These are phyloP conservation scores for Eumaeus atala DNA, from an alignment of 1,140 invertebrate species.

Conservation along the genomic window DNA sequence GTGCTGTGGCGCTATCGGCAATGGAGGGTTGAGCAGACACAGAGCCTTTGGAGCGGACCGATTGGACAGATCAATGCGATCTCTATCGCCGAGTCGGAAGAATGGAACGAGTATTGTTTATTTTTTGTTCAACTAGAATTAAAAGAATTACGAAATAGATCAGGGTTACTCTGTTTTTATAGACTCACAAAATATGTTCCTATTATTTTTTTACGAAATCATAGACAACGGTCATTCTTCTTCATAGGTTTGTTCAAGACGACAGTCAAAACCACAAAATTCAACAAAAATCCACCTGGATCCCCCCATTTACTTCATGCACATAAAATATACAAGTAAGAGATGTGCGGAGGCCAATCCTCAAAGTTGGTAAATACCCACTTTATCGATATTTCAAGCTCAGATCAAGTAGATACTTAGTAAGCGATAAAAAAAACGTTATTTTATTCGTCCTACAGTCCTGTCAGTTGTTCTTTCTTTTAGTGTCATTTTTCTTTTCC, in stretches of 20 bases:
- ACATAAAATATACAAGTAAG: conserved; percentile 68
- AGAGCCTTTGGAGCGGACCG: conserved; percentile 51
- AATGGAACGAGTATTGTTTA: conserved; percentile 54
- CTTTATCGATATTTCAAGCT: too few relatives aligned
- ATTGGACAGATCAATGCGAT: conserved; percentile 51
- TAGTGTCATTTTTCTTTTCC: too few relatives aligned
- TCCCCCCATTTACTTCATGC: conserved; percentile 67
- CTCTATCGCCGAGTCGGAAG: conserved; percentile 55
- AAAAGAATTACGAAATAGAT: too few relatives aligned
- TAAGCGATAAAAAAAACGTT: too few relatives aligned
- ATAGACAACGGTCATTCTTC: conserved; percentile 41
- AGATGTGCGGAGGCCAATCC: conserved; percentile 40
- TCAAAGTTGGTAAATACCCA: conserved; percentile 39
- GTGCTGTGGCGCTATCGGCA: conserved; percentile 82
- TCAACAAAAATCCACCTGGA: conserved; percentile 59
- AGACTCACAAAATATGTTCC: conserved; percentile 18
- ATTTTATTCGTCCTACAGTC: too few relatives aligned
- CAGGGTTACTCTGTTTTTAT: conserved; percentile 13
- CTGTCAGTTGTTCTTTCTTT: too few relatives aligned
- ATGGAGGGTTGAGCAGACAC: conserved; percentile 78
- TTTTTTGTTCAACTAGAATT: too few relatives aligned
- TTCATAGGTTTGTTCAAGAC: conserved; percentile 68
- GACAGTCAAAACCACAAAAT: conserved; percentile 59
- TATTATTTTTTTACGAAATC: conserved; percentile 24
- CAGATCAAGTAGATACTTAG: too few relatives aligned